Evolutionary conservation across 2,113 vertebrate species (phyloP).

Genomic region (Artemisiospiza belli): DNA sequence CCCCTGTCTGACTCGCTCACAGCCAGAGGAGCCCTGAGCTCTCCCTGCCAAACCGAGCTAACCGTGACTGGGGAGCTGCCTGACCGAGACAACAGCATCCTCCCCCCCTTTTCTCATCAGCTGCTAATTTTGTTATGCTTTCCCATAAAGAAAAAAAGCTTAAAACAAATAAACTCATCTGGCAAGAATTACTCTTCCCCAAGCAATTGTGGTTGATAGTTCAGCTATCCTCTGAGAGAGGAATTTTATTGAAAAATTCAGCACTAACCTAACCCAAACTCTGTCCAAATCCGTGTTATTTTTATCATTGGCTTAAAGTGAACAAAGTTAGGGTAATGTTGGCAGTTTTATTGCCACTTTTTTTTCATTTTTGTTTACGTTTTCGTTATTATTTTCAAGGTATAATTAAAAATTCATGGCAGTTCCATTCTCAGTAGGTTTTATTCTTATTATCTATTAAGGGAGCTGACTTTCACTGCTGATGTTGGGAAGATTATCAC

Average conservation of each 20-base stretch:
- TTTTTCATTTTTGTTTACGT: neutral
- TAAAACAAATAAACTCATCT: slow-evolving; percentile 17
- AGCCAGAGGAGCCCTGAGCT: neutral
- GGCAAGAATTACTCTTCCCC: neutral
- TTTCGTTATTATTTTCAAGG: neutral
- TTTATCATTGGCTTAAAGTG: neutral
- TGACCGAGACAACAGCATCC: neutral
- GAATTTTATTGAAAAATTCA: neutral
- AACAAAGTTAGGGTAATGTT: neutral
- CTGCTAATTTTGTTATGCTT: slow-evolving; percentile 6
- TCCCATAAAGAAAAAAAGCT: slow-evolving; percentile 2
- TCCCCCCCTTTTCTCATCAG: slow-evolving; percentile 22
- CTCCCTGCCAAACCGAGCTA: neutral
- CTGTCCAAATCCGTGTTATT: neutral
- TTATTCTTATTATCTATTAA: neutral
- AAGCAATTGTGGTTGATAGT: slow-evolving; percentile 21
- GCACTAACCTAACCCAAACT: neutral
- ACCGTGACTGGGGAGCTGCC: rapidly evolving
- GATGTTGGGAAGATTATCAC: neutral
- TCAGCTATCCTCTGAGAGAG: neutral
- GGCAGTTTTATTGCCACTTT: neutral
- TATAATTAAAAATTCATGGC: neutral
- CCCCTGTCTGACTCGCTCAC: rapidly evolving
- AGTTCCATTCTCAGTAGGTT: neutral
- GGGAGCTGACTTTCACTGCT: neutral